phyloP scores from a whole-genome alignment of 2,113 vertebrate species.

The Anser brachyrhynchus region DNA sequence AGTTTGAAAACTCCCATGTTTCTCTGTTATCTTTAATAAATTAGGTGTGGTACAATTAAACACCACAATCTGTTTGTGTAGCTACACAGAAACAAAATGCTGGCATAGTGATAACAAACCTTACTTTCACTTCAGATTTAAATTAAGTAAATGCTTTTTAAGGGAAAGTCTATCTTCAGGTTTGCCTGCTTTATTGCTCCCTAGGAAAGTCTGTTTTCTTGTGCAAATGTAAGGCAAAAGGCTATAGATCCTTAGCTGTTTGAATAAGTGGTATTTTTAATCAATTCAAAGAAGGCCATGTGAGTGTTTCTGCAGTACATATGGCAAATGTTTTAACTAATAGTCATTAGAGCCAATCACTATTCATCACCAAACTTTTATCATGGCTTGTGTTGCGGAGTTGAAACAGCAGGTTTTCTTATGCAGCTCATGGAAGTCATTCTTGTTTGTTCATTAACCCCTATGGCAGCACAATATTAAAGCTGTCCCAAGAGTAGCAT shows the following conservation, averaged over 20 bases:
- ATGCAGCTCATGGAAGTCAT: not conserved
- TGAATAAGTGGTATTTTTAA: constrained; percentile 36
- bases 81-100: not conserved
- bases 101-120: constrained; percentile 2
- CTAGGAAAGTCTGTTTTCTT: not conserved
- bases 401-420: constrained; percentile 47
- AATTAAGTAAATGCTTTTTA: constrained; percentile 38
- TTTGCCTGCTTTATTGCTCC: constrained; percentile 5
- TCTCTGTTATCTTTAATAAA: not conserved
- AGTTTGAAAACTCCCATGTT: not conserved
- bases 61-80: not conserved
- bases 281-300: constrained; percentile 45
- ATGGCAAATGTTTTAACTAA: constrained; percentile 43
- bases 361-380: constrained; percentile 49
- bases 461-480: constrained; percentile 4
- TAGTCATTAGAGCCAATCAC: constrained; percentile 22
- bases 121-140: constrained; percentile 19
- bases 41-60: not conserved
- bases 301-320: not conserved
- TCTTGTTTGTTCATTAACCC: constrained; percentile 33
- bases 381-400: not conserved
- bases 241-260: not conserved
- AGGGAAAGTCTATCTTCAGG: not conserved
- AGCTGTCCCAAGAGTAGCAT: not conserved
- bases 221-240: not conserved